phyloP scores from a whole-genome alignment of 2,888 invertebrate species.

The Clitarchus hookeri region DNA sequence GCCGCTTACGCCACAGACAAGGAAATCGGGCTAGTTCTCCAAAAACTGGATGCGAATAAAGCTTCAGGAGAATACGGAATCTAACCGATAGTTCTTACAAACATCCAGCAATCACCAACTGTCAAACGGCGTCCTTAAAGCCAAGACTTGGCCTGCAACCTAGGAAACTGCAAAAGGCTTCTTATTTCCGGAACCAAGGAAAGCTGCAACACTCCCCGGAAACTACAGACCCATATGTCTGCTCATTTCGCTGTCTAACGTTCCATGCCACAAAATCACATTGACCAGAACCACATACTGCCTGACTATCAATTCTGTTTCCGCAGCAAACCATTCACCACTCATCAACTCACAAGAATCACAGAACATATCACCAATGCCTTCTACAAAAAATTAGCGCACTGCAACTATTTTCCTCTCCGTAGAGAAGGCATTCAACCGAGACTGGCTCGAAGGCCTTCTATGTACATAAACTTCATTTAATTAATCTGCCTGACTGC shows the following conservation, averaged over 20 bases:
- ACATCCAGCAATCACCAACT: not conserved
- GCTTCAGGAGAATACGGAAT: not conserved
- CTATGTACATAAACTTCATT: constrained; percentile 25
- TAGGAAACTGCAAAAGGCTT: not conserved
- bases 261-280: constrained; percentile 37
- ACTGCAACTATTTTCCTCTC: constrained; percentile 23
- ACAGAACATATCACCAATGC: not conserved
- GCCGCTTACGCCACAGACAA: not conserved
- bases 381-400: not conserved
- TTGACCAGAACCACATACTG: constrained; percentile 35
- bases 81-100: not conserved
- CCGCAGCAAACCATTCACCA: constrained; percentile 14
- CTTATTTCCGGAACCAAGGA: not conserved
- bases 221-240: constrained; percentile 15
- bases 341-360: constrained; percentile 24
- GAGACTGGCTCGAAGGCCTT: constrained; percentile 28
- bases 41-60: not conserved
- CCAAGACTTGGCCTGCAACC: not conserved
- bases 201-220: not conserved
- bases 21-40: not conserved
- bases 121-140: not conserved
- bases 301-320: constrained; percentile 26
- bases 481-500: constrained; percentile 30
- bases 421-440: constrained; percentile 28
- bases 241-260: constrained; percentile 43